Conservation (phyloP, 64 coral and sea anemone genomes). For the Porites lutea region DNA sequence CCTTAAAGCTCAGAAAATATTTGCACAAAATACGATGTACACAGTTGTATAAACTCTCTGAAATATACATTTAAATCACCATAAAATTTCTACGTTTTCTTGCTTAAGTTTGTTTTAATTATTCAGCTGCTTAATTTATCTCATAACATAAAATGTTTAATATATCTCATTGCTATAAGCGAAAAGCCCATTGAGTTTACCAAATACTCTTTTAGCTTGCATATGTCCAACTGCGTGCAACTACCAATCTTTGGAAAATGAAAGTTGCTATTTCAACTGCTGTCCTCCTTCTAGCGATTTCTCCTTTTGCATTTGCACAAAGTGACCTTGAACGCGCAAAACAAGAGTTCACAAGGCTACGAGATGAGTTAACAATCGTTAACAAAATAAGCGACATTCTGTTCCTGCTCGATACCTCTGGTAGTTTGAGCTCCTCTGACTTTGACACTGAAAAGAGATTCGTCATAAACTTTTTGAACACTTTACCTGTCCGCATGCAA, state of each 20-base stretch:
- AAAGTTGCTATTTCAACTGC: background rate
- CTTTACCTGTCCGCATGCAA: conserved; percentile 59
- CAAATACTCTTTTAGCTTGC: background rate
- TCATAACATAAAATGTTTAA: no score
- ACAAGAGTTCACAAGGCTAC: conserved; percentile 46
- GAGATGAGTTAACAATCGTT: conserved; percentile 17
- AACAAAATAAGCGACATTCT: conserved; percentile 55
- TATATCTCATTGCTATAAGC: no score
- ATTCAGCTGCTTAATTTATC: background rate
- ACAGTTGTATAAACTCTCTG: no score
- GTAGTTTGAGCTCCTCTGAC: conserved; percentile 45
- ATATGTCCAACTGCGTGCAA: background rate
- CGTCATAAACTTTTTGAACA: conserved; percentile 73
- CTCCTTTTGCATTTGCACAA: background rate
- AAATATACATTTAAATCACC: no score
- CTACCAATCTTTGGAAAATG: background rate
- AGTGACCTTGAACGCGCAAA: conserved; percentile 52
- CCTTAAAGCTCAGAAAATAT: no score
- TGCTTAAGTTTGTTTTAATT: no score
- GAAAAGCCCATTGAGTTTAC: background rate
- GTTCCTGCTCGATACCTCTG: conserved; percentile 81
- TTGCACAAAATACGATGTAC: no score
- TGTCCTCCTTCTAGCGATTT: background rate
- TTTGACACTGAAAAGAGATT: conserved; percentile 76
- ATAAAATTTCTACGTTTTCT: no score